Evolutionary conservation across 2,888 invertebrate species (phyloP).

Genomic region (Hirtodrosophila alboralis): DNA sequence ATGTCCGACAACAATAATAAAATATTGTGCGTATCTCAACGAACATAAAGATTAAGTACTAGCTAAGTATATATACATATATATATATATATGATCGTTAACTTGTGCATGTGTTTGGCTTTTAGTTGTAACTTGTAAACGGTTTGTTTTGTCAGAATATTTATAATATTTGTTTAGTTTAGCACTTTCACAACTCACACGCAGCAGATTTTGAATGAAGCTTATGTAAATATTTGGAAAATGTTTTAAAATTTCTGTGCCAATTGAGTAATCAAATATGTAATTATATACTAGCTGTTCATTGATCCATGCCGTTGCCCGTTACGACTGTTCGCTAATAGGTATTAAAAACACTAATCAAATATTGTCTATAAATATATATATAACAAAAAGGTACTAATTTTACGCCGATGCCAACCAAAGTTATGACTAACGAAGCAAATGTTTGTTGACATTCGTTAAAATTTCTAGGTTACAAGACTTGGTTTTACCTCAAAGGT

Average conservation of each 20-base stretch:
- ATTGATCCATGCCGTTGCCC: too few relatives aligned
- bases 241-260: neutral
- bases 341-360: neutral
- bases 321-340: conserved; percentile 8
- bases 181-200: conserved; percentile 43
- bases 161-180: neutral
- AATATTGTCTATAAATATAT: conserved; percentile 5
- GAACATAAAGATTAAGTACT: conserved; percentile 51
- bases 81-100: conserved; percentile 5
- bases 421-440: conserved; percentile 9
- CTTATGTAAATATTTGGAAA: conserved; percentile 22
- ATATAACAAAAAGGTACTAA: conserved; percentile 44
- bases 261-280: neutral
- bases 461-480: neutral
- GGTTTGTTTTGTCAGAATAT: conserved; percentile 1
- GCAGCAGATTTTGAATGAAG: neutral
- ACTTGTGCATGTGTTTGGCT: neutral
- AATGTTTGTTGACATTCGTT: conserved; percentile 9
- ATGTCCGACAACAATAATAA: conserved; percentile 32
- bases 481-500: conserved; percentile 81
- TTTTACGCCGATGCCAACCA: conserved; percentile 21
- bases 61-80: conserved; percentile 9
- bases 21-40: conserved; percentile 38
- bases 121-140: neutral
- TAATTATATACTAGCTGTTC: too few relatives aligned